Evolutionary conservation across 2,113 vertebrate genomes (phyloP).

Genomic region (Lepus americanus): DNA sequence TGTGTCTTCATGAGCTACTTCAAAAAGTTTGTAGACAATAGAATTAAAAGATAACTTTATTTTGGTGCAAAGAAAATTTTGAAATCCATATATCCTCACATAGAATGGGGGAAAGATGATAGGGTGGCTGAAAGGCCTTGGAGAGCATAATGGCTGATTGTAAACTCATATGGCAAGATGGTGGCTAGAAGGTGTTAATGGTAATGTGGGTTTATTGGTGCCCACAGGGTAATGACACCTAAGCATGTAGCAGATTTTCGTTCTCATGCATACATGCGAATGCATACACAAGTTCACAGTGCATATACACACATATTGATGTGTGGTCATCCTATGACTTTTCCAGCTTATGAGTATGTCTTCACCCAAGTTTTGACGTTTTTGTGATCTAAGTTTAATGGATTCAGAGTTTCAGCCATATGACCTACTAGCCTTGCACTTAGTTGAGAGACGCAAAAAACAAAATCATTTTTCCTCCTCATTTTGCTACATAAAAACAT

Average conservation of each 20-base stretch:
- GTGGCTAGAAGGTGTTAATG: too few relatives aligned
- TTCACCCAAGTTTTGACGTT: neutral
- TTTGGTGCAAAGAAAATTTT: too few relatives aligned
- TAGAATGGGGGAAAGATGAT: neutral
- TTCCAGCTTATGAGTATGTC: neutral
- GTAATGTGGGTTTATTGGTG: neutral
- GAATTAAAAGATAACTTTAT: too few relatives aligned
- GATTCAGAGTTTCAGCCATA: neutral
- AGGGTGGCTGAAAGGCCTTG: neutral
- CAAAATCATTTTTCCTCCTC: neutral
- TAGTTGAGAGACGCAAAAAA: neutral
- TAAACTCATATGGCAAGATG: neutral
- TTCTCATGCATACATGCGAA: neutral
- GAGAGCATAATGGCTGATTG: neutral
- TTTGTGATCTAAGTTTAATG: neutral
- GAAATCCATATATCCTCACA: too few relatives aligned
- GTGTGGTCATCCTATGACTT: neutral
- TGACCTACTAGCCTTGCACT: neutral
- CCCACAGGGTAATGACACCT: neutral
- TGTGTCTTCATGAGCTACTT: too few relatives aligned
- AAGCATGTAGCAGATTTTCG: neutral
- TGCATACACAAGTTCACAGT: neutral
- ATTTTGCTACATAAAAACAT: neutral
- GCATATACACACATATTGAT: neutral
- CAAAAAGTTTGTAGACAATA: too few relatives aligned